Percentiles rank a stretch among this genome's conserved stretches.
Conservation (phyloP, 2,113 vertebrate genomes). For the Hemicordylus capensis region DNA sequence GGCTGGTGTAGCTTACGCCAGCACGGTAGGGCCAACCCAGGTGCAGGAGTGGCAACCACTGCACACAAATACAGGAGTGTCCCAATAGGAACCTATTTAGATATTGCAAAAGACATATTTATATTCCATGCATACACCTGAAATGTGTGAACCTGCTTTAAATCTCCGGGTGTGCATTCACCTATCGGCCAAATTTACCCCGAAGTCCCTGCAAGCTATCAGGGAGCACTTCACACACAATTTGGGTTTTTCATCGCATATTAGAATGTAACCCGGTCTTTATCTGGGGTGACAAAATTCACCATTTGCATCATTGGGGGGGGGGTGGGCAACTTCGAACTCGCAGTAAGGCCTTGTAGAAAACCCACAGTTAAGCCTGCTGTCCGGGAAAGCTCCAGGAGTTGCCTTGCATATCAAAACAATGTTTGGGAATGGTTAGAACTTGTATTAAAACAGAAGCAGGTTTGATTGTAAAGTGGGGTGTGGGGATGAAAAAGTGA, state of each 20-base stretch:
- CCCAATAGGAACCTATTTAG: neutral
- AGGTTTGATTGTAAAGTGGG: conserved; percentile 41
- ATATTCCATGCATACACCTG: neutral
- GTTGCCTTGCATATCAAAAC: conserved; percentile 23
- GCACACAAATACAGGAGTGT: neutral
- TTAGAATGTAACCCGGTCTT: no score
- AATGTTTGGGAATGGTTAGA: conserved; percentile 18
- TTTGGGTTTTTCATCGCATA: no score
- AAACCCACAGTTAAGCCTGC: no score
- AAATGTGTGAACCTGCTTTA: neutral
- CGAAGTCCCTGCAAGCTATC: no score
- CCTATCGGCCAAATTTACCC: no score
- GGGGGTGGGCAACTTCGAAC: no score
- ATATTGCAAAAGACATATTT: neutral
- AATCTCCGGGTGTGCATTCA: no score
- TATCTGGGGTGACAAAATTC: no score
- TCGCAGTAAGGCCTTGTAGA: no score
- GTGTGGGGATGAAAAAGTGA: neutral
- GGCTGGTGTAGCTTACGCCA: neutral
- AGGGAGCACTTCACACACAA: no score
- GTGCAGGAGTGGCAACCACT: neutral
- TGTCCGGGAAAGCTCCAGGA: no score
- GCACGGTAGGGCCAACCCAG: neutral
- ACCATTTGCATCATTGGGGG: no score
- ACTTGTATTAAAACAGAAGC: conserved; percentile 45